A percentile compares a stretch with the other conserved stretches of the same genome.
phyloP scores from a whole-genome alignment of 2,113 vertebrate genomes.

The Callospermophilus lateralis region DNA sequence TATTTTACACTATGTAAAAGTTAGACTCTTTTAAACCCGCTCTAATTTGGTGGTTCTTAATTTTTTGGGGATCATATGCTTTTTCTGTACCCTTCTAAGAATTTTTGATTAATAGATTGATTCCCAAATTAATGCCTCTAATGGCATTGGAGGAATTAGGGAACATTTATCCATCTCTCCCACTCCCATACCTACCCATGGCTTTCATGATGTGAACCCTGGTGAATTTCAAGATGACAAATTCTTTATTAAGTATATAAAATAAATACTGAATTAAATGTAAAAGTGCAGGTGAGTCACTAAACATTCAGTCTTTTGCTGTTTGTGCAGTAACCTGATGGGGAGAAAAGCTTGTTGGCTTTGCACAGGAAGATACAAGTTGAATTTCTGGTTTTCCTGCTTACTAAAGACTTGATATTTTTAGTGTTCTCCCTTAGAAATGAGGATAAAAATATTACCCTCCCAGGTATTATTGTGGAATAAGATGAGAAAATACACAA shows the following conservation, averaged over 20 bases:
- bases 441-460: background rate
- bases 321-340: background rate
- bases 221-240: background rate
- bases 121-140: background rate
- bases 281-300: background rate
- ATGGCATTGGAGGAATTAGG: background rate
- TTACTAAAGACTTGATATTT: background rate
- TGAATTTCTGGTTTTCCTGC: background rate
- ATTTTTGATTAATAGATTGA: background rate
- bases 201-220: background rate
- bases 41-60: background rate
- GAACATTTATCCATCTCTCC: background rate
- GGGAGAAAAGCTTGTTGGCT: background rate
- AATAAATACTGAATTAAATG: background rate
- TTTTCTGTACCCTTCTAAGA: background rate
- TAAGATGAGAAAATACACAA: slow-evolving; percentile 12
- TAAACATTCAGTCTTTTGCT: background rate
- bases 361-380: background rate
- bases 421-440: background rate
- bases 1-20: background rate
- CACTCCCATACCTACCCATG: background rate
- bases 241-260: background rate
- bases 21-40: background rate
- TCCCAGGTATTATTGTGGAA: background rate
- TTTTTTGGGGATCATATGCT: background rate